A percentile compares a stretch with the other conserved stretches of the same genome.
Evolutionary conservation across 2,888 invertebrate species (phyloP).

Genomic region (Sarcophaga variegata): DNA sequence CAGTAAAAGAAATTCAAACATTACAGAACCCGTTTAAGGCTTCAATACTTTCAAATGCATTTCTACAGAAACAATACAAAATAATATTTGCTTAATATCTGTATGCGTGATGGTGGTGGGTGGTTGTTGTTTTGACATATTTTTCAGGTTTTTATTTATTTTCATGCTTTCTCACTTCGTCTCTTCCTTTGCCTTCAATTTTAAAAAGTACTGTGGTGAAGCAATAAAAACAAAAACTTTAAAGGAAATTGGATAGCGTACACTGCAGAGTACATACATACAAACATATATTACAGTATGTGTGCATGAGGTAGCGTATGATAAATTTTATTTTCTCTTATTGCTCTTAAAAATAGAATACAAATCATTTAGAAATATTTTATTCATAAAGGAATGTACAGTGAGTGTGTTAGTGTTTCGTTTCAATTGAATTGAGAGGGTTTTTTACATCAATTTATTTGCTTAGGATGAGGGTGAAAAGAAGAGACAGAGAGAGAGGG

Average conservation of each 20-base stretch:
- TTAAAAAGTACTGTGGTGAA: too few relatives aligned
- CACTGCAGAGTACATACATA: neutral
- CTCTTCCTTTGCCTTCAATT: neutral
- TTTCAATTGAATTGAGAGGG: neutral
- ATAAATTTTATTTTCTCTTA: neutral
- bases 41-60: too few relatives aligned
- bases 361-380: neutral
- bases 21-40: too few relatives aligned
- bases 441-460: neutral
- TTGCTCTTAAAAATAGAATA: neutral
- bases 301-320: neutral
- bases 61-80: too few relatives aligned
- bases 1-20: too few relatives aligned
- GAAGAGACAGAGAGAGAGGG: too few relatives aligned
- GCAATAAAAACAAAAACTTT: too few relatives aligned
- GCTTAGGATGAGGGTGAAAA: neutral
- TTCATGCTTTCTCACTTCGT: neutral
- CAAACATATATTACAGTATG: neutral
- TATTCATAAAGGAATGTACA: too few relatives aligned
- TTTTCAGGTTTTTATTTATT: too few relatives aligned
- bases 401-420: neutral
- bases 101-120: too few relatives aligned
- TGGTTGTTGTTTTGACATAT: too few relatives aligned
- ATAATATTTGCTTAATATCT: too few relatives aligned
- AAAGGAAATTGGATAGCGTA: neutral